These are phyloP conservation scores for Julus scandinavius DNA, from an alignment of 2,888 invertebrate species.

Conservation along the genomic window DNA sequence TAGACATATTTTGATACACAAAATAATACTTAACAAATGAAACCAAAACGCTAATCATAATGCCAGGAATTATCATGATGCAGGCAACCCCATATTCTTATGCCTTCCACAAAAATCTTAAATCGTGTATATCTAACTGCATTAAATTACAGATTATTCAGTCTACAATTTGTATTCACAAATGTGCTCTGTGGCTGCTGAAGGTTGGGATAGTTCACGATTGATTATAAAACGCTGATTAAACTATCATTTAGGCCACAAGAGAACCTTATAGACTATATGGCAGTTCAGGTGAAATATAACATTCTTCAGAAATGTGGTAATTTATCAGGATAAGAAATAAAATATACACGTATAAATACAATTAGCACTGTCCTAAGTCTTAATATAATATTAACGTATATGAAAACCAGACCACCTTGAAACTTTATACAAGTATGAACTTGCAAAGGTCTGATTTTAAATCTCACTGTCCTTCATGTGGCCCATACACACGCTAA, in stretches of 20 bases:
- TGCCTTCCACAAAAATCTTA: too few relatives aligned
- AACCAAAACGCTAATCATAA: too few relatives aligned
- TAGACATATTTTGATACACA: too few relatives aligned
- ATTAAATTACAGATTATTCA: too few relatives aligned
- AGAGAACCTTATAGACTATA: background rate
- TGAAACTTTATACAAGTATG: background rate
- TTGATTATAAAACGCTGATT: background rate
- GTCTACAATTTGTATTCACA: background rate
- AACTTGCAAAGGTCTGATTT: constrained; percentile 4
- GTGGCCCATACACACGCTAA: constrained; percentile 10
- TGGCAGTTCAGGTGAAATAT: background rate
- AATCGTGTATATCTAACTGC: too few relatives aligned
- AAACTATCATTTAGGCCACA: too few relatives aligned
- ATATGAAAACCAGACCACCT: background rate
- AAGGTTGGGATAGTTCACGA: too few relatives aligned
- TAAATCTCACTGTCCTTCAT: constrained; percentile 19
- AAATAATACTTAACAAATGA: too few relatives aligned
- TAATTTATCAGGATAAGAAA: background rate
- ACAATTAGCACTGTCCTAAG: background rate
- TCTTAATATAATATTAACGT: background rate
- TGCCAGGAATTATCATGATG: too few relatives aligned
- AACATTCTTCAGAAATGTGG: background rate
- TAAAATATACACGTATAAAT: background rate
- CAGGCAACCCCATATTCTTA: too few relatives aligned
- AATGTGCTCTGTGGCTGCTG: background rate